Conservation (phyloP, 2,888 invertebrate genomes). For the Mimachlamys varia region DNA sequence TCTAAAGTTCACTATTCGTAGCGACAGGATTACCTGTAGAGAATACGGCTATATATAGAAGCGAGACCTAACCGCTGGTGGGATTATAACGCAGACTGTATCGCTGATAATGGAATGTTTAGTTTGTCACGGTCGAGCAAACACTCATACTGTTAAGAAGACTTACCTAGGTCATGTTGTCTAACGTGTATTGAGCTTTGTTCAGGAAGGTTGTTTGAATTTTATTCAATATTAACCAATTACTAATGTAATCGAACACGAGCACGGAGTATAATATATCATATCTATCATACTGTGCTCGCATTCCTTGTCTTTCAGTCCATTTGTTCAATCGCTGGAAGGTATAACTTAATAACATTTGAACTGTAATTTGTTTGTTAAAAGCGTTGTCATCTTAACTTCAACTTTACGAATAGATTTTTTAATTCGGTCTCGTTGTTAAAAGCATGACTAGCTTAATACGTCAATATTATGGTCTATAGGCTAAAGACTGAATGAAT, state of each 20-base stretch:
- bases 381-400: not conserved
- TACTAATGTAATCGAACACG: not conserved
- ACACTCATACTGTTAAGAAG: not conserved
- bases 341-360: not conserved
- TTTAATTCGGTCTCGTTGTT: no score
- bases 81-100: not conserved
- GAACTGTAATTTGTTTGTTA: not conserved
- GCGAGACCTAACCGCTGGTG: not conserved
- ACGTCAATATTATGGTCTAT: no score
- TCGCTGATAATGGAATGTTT: constrained; percentile 7
- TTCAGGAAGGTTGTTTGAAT: not conserved
- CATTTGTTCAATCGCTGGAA: not conserved
- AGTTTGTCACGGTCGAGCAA: not conserved
- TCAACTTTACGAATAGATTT: not conserved
- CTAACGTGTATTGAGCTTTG: not conserved
- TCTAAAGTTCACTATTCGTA: not conserved
- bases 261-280: no score
- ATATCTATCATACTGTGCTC: not conserved
- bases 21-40: not conserved
- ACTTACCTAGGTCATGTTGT: not conserved
- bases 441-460: no score
- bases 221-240: not conserved
- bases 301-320: not conserved
- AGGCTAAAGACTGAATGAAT: no score
- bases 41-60: constrained; percentile 2